Percentiles rank a stretch among this genome's conserved stretches.
phyloP scores from a whole-genome alignment of 2,888 invertebrate genomes.

The Phyllotreta cruciferae region DNA sequence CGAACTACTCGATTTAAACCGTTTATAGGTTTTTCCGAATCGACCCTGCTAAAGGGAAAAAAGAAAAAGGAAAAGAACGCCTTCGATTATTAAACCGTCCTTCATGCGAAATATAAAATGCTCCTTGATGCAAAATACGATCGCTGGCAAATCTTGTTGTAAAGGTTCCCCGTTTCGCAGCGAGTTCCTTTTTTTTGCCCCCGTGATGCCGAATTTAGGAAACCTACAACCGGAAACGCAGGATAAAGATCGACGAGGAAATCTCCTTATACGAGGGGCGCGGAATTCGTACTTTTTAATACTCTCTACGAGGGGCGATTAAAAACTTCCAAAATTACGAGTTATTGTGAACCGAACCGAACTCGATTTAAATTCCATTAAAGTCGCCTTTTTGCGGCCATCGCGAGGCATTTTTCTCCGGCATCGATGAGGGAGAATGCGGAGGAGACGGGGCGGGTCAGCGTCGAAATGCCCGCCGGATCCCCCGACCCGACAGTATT shows the following conservation, averaged over 20 bases:
- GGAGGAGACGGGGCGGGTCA: conserved; percentile 41
- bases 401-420: not conserved
- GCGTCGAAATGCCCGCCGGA: conserved; percentile 32
- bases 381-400: not conserved
- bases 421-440: conserved; percentile 7
- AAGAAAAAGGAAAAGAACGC: conserved; percentile 14
- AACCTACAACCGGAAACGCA: too few species aligned
- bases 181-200: conserved; percentile 6
- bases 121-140: conserved; percentile 34
- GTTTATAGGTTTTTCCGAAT: conserved; percentile 18
- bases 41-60: conserved; percentile 10
- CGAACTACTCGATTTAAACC: not conserved
- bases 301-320: too few species aligned
- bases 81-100: conserved; percentile 29
- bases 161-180: conserved; percentile 33
- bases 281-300: too few species aligned
- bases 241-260: too few species aligned
- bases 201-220: too few species aligned
- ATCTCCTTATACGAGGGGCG: too few species aligned
- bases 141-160: conserved; percentile 32
- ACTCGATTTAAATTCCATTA: conserved; percentile 2
- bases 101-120: conserved; percentile 31
- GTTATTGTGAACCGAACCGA: conserved; percentile 2
- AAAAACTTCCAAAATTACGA: conserved; percentile 16
- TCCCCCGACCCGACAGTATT: conserved; percentile 49